Percentiles rank a stretch among this genome's conserved stretches.
phyloP scores from a whole-genome alignment of 2,113 vertebrate genomes.

The Passer domesticus region DNA sequence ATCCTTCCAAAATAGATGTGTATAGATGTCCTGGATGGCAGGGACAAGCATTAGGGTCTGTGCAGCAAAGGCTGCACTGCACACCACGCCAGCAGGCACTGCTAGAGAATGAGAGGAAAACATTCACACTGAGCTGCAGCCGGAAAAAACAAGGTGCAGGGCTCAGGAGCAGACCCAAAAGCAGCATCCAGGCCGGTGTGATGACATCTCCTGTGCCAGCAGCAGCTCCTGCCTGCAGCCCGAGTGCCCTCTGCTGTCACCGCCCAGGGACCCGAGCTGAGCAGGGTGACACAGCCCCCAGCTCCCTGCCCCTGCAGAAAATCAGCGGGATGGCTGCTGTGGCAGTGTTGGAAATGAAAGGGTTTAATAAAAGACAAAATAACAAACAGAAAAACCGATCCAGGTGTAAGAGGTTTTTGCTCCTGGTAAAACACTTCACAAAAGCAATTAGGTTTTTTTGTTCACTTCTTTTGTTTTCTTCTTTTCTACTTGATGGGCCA shows the following conservation, averaged over 20 bases:
- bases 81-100: background rate
- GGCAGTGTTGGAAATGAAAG: too few species aligned
- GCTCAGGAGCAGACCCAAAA: background rate
- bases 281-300: too few species aligned
- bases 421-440: too few species aligned
- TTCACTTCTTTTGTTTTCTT: too few species aligned
- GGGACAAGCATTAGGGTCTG: background rate
- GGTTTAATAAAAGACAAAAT: too few species aligned
- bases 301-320: too few species aligned
- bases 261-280: fast-evolving
- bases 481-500: too few species aligned
- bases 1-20: background rate
- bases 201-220: fast-evolving
- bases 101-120: background rate
- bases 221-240: background rate
- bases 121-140: background rate
- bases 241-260: conserved; percentile 49
- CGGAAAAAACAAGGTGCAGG: background rate
- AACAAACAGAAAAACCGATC: too few species aligned
- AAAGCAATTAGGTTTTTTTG: too few species aligned
- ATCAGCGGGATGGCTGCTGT: too few species aligned
- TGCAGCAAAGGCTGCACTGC: background rate
- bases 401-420: too few species aligned
- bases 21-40: fast-evolving
- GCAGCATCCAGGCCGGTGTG: fast-evolving